These are phyloP conservation scores for Teleopsis dalmanni DNA, from an alignment of 1,140 invertebrate species.

Conservation along the genomic window DNA sequence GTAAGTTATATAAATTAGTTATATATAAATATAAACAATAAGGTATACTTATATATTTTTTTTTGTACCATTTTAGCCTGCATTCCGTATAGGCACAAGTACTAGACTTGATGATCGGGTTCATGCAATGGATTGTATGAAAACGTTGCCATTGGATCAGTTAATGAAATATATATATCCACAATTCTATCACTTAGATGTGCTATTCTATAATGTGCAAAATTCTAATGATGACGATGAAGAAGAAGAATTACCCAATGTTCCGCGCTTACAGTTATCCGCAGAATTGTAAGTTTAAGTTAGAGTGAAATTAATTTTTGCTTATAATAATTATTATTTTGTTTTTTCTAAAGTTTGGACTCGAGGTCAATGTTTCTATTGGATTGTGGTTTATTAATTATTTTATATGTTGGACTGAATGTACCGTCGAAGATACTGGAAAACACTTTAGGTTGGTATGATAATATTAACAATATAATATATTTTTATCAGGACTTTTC, in stretches of 20 bases:
- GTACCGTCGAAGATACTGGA: constrained; percentile 69
- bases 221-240: constrained; percentile 48
- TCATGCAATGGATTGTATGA: constrained; percentile 89
- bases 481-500: too few relatives aligned
- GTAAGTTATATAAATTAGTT: constrained; percentile 49
- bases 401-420: constrained; percentile 79
- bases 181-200: constrained; percentile 85
- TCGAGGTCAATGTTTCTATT: constrained; percentile 85
- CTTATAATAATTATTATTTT: constrained; percentile 3
- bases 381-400: constrained; percentile 77
- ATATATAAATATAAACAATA: too few relatives aligned
- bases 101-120: constrained; percentile 89
- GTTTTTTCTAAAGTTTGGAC: constrained; percentile 55
- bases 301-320: background rate
- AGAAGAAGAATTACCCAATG: constrained; percentile 51
- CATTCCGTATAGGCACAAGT: constrained; percentile 78
- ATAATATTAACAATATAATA: too few relatives aligned
- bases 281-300: constrained; percentile 56
- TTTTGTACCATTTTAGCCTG: constrained; percentile 50
- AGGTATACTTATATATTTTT: background rate
- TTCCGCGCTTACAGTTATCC: constrained; percentile 59
- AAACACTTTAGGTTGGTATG: constrained; percentile 56
- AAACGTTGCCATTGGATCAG: constrained; percentile 72
- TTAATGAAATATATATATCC: constrained; percentile 87
- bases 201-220: constrained; percentile 49